A percentile compares a stretch with the other conserved stretches of the same genome.
Conservation (phyloP, 2,888 invertebrate species). For the Drosophila bunnanda region DNA sequence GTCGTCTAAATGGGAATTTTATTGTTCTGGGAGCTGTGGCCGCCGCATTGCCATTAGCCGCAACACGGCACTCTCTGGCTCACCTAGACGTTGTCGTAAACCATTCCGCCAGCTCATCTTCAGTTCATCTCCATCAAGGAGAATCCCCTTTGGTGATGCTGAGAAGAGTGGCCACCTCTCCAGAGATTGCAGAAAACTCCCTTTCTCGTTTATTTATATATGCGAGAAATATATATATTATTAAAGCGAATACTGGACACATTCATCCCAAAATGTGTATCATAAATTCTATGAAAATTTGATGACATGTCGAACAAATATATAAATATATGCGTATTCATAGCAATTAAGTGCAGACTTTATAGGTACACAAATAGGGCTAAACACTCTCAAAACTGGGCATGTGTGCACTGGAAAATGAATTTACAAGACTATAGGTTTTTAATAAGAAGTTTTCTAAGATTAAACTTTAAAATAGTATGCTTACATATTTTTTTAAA, state of each 20-base stretch:
- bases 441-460: neutral
- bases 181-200: constrained; percentile 5
- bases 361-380: constrained; percentile 45
- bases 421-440: neutral
- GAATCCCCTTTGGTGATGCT: constrained; percentile 14
- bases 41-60: constrained; percentile 73
- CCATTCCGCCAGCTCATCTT: constrained; percentile 7
- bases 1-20: constrained; percentile 76
- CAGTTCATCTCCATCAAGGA: neutral
- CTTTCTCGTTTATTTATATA: neutral
- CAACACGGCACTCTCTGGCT: constrained; percentile 66
- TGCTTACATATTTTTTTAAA: too few relatives aligned
- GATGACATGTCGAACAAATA: constrained; percentile 4
- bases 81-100: constrained; percentile 70
- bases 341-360: constrained; percentile 65
- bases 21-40: constrained; percentile 77
- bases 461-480: neutral
- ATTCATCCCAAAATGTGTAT: constrained; percentile 11
- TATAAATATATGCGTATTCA: constrained; percentile 27
- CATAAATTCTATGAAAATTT: constrained; percentile 26
- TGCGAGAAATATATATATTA: neutral
- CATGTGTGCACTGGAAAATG: constrained; percentile 7
- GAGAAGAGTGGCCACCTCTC: neutral
- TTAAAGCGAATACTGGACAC: constrained; percentile 14
- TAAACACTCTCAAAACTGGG: neutral